phyloP scores from a whole-genome alignment of 2,888 invertebrate genomes.

The Physocephala rufipes region DNA sequence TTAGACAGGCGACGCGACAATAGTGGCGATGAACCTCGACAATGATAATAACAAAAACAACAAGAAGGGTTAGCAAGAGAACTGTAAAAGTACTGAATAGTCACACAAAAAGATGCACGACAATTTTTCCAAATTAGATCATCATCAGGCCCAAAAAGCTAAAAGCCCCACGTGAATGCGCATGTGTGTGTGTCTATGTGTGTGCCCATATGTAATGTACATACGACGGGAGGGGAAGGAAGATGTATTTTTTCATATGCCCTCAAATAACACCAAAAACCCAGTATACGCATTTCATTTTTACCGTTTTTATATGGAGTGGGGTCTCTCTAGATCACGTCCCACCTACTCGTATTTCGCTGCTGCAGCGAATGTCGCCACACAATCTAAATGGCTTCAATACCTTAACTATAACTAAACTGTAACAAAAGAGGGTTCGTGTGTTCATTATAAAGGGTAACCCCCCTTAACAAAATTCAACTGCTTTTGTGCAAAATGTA shows the following conservation, averaged over 20 bases:
- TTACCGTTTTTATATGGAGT: conserved; percentile 11
- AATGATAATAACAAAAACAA: conserved; percentile 27
- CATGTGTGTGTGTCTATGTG: conserved; percentile 8
- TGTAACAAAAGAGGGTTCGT: conserved; percentile 52
- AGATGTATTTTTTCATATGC: too few relatives aligned
- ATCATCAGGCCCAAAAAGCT: conserved; percentile 55
- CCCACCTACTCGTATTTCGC: neutral
- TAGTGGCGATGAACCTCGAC: neutral
- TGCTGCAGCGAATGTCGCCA: conserved; percentile 2
- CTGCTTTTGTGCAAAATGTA: conserved; percentile 49
- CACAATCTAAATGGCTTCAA: conserved; percentile 57
- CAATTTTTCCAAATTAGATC: conserved; percentile 65
- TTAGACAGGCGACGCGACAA: too few relatives aligned
- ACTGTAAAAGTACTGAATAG: conserved; percentile 1
- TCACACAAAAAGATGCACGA: conserved; percentile 51
- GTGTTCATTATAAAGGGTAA: conserved; percentile 16
- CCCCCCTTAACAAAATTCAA: conserved; percentile 18
- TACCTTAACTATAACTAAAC: conserved; percentile 51
- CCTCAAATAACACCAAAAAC: conserved; percentile 43
- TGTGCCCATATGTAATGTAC: conserved; percentile 8
- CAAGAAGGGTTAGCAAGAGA: conserved; percentile 12
- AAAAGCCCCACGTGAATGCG: conserved; percentile 36
- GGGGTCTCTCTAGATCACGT: conserved; percentile 29
- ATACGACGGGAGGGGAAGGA: neutral
- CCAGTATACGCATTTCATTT: conserved; percentile 60